Evolutionary conservation across 2,888 invertebrate genomes (phyloP).

Genomic region (Pelosia muscerda): DNA sequence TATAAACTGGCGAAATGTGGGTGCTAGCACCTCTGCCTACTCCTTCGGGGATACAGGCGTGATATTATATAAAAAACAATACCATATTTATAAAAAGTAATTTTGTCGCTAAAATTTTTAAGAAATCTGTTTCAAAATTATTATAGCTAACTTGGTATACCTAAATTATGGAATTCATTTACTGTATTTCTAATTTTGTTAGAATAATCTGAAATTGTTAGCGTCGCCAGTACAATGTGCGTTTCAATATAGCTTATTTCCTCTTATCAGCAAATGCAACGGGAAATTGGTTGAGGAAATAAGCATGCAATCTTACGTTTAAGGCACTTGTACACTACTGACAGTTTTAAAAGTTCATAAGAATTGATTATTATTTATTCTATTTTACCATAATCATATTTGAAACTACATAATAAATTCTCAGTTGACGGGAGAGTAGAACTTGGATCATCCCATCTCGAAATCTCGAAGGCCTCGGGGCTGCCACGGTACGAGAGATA

Average conservation of each 20-base stretch:
- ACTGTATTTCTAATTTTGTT: not conserved
- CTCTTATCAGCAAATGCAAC: constrained; percentile 43
- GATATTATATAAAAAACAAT: too few relatives aligned
- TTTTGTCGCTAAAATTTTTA: not conserved
- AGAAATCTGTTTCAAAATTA: not conserved
- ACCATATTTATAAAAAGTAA: not conserved
- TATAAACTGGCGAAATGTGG: too few relatives aligned
- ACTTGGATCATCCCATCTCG: too few relatives aligned
- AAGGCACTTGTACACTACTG: constrained; percentile 32
- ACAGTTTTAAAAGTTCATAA: too few relatives aligned
- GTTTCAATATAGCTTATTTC: constrained; percentile 43
- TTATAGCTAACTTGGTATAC: not conserved
- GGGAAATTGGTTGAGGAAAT: constrained; percentile 44
- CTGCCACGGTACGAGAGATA: too few relatives aligned
- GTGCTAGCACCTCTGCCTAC: too few relatives aligned
- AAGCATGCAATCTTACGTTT: constrained; percentile 44
- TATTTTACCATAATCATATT: too few relatives aligned
- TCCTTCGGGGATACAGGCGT: too few relatives aligned
- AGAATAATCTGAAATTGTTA: not conserved
- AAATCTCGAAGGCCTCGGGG: too few relatives aligned
- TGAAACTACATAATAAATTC: too few relatives aligned
- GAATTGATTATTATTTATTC: too few relatives aligned
- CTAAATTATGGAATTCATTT: not conserved
- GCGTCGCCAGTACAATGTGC: constrained; percentile 1
- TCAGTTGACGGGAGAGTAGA: too few relatives aligned